Percentiles rank a stretch among this genome's conserved stretches.
Conservation (phyloP, 92 coral and sea anemone species). For the Pocillopora grandis region DNA sequence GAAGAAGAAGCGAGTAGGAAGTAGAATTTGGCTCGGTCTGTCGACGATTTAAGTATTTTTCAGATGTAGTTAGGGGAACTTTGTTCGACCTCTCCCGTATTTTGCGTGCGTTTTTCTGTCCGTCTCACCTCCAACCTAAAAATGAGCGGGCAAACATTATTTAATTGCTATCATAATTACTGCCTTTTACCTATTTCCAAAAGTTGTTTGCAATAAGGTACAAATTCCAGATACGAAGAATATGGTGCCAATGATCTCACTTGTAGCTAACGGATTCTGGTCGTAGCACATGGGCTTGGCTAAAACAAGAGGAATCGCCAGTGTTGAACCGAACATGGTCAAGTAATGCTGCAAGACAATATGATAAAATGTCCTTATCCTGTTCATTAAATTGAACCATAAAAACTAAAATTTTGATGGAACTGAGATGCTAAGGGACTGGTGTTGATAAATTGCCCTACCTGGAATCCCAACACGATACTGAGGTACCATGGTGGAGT, state of each 20-base stretch:
- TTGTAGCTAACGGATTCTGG: slow-evolving; percentile 54
- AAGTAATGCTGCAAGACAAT: slow-evolving; percentile 58
- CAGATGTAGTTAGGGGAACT: no score
- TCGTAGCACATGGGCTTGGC: slow-evolving; percentile 63
- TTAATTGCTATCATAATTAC: not conserved
- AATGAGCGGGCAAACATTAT: no score
- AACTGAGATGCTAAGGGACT: not conserved
- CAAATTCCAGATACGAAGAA: slow-evolving; percentile 67
- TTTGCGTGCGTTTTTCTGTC: no score
- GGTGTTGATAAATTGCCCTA: not conserved
- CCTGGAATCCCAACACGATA: slow-evolving; percentile 69
- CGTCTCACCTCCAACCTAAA: no score
- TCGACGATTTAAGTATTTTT: no score
- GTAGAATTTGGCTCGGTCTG: no score
- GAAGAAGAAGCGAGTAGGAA: no score
- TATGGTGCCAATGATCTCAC: slow-evolving; percentile 66
- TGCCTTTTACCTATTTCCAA: slow-evolving; percentile 60
- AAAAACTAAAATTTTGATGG: not conserved
- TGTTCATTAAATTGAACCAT: not conserved
- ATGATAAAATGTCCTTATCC: not conserved
- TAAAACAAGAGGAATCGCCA: slow-evolving; percentile 58
- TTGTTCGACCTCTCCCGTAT: no score
- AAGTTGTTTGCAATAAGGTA: slow-evolving; percentile 58
- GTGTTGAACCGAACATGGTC: slow-evolving; percentile 74
- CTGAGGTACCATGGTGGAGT: slow-evolving; percentile 74